These are phyloP conservation scores for Bombus confusus DNA, from an alignment of 1,140 invertebrate species.

Conservation along the genomic window DNA sequence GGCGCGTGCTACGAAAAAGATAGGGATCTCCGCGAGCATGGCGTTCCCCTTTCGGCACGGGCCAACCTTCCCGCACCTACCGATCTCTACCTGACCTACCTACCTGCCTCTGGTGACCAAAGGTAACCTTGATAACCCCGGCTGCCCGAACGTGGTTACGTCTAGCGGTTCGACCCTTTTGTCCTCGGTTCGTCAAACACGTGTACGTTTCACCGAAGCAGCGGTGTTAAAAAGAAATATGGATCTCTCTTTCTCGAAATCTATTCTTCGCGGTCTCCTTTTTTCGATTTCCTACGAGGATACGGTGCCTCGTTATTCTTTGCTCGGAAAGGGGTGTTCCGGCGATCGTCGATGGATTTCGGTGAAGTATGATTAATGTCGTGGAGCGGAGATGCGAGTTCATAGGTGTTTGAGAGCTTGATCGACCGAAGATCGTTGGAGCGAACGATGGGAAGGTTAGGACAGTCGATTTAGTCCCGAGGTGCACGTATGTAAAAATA, in stretches of 20 bases:
- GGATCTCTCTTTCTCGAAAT: constrained; percentile 27
- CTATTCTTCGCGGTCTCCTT: constrained; percentile 4
- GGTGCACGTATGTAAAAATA: background rate
- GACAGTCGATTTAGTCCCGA: background rate
- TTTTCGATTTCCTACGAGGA: background rate
- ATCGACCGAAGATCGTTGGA: background rate
- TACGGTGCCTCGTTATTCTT: background rate
- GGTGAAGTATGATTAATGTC: constrained; percentile 14
- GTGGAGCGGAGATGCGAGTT: background rate
- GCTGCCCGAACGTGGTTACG: constrained; percentile 26
- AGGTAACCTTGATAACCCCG: constrained; percentile 64
- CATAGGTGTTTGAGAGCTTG: background rate
- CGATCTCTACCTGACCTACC: constrained; percentile 55
- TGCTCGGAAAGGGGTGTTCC: background rate
- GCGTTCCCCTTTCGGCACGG: constrained; percentile 57
- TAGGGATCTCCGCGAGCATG: constrained; percentile 61
- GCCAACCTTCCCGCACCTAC: constrained; percentile 57
- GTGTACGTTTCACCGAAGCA: constrained; percentile 43
- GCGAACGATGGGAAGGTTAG: background rate
- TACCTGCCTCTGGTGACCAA: constrained; percentile 48
- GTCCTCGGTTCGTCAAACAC: constrained; percentile 51
- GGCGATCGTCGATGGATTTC: background rate
- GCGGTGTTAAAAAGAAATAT: constrained; percentile 51
- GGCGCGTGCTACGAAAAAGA: constrained; percentile 64
- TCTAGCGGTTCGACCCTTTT: constrained; percentile 22